Percentiles rank a stretch among this genome's conserved stretches.
Evolutionary conservation across 92 coral and sea anemone species (phyloP).

Genomic region (Porites lobata): DNA sequence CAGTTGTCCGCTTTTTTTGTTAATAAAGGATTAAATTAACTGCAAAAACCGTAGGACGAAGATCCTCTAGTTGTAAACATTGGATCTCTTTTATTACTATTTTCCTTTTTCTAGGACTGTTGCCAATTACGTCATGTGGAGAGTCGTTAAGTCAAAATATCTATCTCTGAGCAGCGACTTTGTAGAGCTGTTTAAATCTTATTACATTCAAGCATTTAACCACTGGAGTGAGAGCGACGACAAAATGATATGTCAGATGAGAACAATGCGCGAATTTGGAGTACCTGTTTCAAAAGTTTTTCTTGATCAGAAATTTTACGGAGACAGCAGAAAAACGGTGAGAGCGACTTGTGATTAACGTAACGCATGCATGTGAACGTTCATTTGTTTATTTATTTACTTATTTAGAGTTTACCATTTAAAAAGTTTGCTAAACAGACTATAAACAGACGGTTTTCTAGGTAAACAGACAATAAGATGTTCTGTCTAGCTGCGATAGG

Average conservation of each 20-base stretch:
- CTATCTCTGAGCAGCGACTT: conserved; percentile 62
- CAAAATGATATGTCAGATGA: conserved; percentile 64
- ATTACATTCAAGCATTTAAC: conserved; percentile 67
- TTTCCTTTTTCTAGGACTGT: conserved; percentile 28
- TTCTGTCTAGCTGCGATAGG: no score
- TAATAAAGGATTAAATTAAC: no score
- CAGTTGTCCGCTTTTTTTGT: no score
- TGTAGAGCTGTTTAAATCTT: conserved; percentile 60
- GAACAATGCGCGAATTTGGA: conserved; percentile 61
- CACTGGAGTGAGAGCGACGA: conserved; percentile 53
- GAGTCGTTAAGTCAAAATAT: conserved; percentile 53
- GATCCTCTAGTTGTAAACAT: no score
- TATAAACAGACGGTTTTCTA: no score
- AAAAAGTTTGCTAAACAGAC: no score
- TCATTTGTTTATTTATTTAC: no score
- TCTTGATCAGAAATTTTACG: conserved; percentile 71
- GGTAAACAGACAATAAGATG: no score
- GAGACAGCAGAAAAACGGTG: conserved; percentile 79
- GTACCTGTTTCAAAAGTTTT: conserved; percentile 77
- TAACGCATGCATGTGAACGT: no score
- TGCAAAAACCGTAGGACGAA: no score
- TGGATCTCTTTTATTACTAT: not conserved
- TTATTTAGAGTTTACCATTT: no score
- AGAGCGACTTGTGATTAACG: not conserved
- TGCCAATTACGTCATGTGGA: conserved; percentile 85